These are phyloP conservation scores for Myiozetetes cayanensis DNA, from an alignment of 2,113 vertebrate species.

Conservation along the genomic window DNA sequence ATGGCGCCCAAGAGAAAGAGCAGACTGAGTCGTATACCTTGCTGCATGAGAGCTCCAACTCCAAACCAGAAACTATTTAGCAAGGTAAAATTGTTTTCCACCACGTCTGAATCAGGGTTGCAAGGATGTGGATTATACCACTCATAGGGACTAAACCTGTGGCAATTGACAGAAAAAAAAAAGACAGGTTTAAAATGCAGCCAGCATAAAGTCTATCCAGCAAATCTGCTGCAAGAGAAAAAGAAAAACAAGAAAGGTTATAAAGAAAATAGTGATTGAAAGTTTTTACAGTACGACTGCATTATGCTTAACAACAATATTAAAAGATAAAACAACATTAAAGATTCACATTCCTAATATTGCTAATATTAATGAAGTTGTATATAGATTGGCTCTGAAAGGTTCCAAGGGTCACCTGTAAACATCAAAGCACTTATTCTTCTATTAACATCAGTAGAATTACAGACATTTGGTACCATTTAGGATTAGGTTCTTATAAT, in stretches of 20 bases:
- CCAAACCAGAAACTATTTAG: slow-evolving; percentile 99
- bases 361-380: background rate
- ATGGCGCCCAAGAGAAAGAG: slow-evolving; percentile 82
- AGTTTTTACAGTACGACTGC: slow-evolving; percentile 31
- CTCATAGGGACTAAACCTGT: slow-evolving; percentile 99
- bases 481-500: background rate
- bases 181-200: slow-evolving; percentile 73
- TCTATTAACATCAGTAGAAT: background rate
- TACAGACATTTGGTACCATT: background rate
- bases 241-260: slow-evolving; percentile 76
- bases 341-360: background rate
- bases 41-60: slow-evolving; percentile 99
- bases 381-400: background rate
- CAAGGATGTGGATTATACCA: slow-evolving; percentile 99
- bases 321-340: background rate
- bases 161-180: slow-evolving; percentile 84
- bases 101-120: slow-evolving; percentile 99
- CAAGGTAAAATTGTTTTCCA: slow-evolving; percentile 99
- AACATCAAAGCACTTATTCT: background rate
- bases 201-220: slow-evolving; percentile 68
- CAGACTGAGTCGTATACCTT: slow-evolving; percentile 99
- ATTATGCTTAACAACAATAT: slow-evolving; percentile 4
- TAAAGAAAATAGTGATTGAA: slow-evolving; percentile 54
- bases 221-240: slow-evolving; percentile 79
- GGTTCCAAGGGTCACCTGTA: background rate